Conservation (phyloP, 1,140 invertebrate species). For the Zaprionus africanus region DNA sequence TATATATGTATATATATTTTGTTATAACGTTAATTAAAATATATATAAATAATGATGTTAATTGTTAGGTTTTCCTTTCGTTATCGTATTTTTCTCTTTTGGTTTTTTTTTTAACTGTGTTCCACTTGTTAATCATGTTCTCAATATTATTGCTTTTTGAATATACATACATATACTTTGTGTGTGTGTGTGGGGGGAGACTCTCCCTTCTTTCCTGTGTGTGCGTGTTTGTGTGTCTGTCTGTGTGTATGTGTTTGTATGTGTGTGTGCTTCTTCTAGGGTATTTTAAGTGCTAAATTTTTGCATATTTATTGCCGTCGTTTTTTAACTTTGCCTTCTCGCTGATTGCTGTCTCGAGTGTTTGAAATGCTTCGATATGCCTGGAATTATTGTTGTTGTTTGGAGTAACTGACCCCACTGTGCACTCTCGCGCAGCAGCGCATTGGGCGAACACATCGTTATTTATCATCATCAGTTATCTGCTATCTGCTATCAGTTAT, state of each 20-base stretch:
- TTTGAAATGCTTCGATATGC: conserved; percentile 79
- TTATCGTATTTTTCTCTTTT: conserved; percentile 31
- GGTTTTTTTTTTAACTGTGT: conserved; percentile 44
- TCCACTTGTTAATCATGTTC: conserved; percentile 65
- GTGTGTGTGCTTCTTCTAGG: conserved; percentile 12
- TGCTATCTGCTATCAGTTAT: conserved; percentile 2
- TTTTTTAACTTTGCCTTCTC: conserved; percentile 29
- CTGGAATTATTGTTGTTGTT: conserved; percentile 73
- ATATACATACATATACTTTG: conserved; percentile 31
- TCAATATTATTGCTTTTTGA: conserved; percentile 77
- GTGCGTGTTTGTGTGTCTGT: conserved; percentile 16
- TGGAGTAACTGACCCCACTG: conserved; percentile 66
- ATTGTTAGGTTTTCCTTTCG: conserved; percentile 47
- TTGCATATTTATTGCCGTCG: conserved; percentile 57
- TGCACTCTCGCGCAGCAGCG: conserved; percentile 49
- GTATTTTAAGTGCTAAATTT: conserved; percentile 42
- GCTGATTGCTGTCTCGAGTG: conserved; percentile 46
- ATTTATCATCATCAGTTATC: conserved; percentile 32
- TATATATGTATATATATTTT: conserved; percentile 66
- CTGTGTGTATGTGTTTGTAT: conserved; percentile 12
- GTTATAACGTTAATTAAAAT: conserved; percentile 71
- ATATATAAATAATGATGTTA: conserved; percentile 74
- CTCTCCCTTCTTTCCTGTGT: conserved; percentile 35
- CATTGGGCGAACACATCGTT: conserved; percentile 56
- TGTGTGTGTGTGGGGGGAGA: conserved; percentile 48